Evolutionary conservation across 2,113 vertebrate species (phyloP), one percentile per base, ranked within the genome.

Genomic region (Muntiacus reevesi): DNA sequence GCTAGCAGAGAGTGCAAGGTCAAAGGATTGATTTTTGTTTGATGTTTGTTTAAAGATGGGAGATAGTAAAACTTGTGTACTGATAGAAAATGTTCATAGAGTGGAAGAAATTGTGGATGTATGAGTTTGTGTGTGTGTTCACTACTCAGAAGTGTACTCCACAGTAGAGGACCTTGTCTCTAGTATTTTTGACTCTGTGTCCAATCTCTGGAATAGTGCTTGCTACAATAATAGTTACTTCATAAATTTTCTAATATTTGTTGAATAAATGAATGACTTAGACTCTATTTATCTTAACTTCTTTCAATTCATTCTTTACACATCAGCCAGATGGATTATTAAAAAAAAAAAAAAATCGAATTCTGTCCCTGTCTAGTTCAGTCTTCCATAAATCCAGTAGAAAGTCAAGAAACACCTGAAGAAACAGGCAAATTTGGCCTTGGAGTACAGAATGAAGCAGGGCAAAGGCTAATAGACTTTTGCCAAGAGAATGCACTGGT

Each of bases 1-100:
- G 4, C 15, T 40, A 40, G 7, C 50, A 30, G 54, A 52, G 30
- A 83, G 96, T 94, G 40, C 64, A 87, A 82, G n/a, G 25, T 92
- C 96, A 92, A 55, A 92, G 10, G 62, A 36, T 64, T 59, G 67
- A 30, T 60, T 84, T 85, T 89, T 93, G 85, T 87, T 94, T 95
- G 59, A 33, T 55, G 9, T 93, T 71, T 81, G 2, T 59, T 96
- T 90, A 94, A 88, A 76, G 21, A 30, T 50, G 47, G 25, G 40
- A 59, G 76, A 57, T 60, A 62, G 11, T 52, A 71, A 74, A 91
- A 54, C 57, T 28, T 91, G 36, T 21, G 62, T 71, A 6, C 23
- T 88, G 30, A 74, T 86, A 12, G 30, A 43, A 85, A 76, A 84
- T 93, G 28, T 54, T 43, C 57, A 87, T 17, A 76, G 23, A 54